Conservation (phyloP, 2,888 invertebrate genomes). For the Calliopum simillimum region DNA sequence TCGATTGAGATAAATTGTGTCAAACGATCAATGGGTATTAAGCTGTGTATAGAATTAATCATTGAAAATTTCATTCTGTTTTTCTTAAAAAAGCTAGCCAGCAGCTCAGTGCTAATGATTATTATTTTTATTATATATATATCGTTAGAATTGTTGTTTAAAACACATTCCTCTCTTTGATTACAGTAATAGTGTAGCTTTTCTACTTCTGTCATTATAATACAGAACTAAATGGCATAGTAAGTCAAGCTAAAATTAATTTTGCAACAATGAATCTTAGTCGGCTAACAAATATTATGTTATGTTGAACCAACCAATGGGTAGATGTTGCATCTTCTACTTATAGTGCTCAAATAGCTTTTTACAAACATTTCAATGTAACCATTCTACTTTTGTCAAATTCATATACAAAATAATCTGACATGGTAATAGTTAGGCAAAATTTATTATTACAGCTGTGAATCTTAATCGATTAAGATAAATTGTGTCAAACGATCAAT, state of each 20-base stretch:
- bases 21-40: constrained; percentile 54
- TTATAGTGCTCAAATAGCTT: constrained; percentile 17
- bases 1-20: constrained; percentile 42
- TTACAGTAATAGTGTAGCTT: constrained; percentile 30
- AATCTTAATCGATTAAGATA: constrained; percentile 54
- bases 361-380: constrained; percentile 38
- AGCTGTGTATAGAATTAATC: constrained; percentile 42
- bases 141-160: too few species aligned
- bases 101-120: too few species aligned
- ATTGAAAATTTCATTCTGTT: too few species aligned
- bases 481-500: constrained; percentile 49
- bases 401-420: constrained; percentile 25
- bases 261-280: constrained; percentile 53
- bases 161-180: too few species aligned
- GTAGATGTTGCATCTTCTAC: constrained; percentile 31
- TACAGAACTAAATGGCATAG: constrained; percentile 37
- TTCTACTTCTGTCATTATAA: constrained; percentile 41
- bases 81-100: too few species aligned
- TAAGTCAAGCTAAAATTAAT: constrained; percentile 44
- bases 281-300: constrained; percentile 36
- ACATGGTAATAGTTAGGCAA: constrained; percentile 53
- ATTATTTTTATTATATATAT: too few species aligned
- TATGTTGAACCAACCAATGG: constrained; percentile 51
- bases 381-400: constrained; percentile 52
- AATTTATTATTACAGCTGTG: constrained; percentile 49